Percentiles rank a stretch among this genome's conserved stretches.
phyloP scores from a whole-genome alignment of 1,140 invertebrate genomes.

The Eurosta solidaginis region DNA sequence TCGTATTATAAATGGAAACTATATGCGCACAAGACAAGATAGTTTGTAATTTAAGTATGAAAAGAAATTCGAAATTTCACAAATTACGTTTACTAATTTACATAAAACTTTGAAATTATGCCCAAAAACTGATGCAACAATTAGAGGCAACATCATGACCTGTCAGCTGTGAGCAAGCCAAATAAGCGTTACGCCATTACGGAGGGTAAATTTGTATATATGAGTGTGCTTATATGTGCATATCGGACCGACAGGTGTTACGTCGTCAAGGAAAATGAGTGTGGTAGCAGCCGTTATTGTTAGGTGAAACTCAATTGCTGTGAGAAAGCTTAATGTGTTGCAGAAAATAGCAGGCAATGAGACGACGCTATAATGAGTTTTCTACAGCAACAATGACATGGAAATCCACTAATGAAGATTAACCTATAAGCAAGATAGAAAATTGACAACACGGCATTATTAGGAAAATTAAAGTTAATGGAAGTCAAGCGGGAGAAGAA shows the following conservation, averaged over 20 bases:
- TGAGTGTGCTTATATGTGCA: not conserved
- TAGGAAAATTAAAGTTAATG: conserved; percentile 3
- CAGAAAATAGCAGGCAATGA: not conserved
- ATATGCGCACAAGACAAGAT: not conserved
- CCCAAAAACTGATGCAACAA: conserved; percentile 12
- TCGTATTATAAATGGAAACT: not conserved
- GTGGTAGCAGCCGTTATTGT: not conserved
- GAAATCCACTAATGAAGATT: conserved; percentile 15
- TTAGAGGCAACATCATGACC: not conserved
- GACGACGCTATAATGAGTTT: not conserved
- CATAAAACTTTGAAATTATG: not conserved
- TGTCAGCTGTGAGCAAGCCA: not conserved
- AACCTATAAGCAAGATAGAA: conserved; percentile 1
- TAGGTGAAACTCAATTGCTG: not conserved
- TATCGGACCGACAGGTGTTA: not conserved
- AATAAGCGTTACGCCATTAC: too few relatives aligned
- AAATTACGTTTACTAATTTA: conserved; percentile 16
- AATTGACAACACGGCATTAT: not conserved
- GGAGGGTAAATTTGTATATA: not conserved
- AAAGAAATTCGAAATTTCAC: not conserved
- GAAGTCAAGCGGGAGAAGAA: not conserved
- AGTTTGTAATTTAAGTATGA: too few relatives aligned
- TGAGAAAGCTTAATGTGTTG: not conserved
- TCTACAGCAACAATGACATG: not conserved
- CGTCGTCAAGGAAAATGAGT: not conserved